phyloP scores from a whole-genome alignment of 2,888 invertebrate genomes.

The Leptinotarsa juncta region DNA sequence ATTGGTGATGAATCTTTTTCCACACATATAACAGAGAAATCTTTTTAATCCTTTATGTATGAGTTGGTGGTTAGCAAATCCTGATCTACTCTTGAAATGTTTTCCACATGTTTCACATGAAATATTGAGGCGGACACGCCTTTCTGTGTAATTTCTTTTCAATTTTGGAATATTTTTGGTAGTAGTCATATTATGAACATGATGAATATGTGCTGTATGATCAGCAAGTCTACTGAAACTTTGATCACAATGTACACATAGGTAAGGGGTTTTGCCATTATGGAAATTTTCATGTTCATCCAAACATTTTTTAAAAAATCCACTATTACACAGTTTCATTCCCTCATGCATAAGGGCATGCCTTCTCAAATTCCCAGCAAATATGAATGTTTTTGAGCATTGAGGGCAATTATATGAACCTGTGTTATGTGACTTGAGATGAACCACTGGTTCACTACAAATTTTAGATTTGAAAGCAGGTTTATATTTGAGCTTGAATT shows the following conservation, averaged over 20 bases:
- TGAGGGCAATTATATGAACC: conserved; percentile 21
- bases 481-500: conserved; percentile 26
- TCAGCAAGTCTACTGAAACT: conserved; percentile 45
- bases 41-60: conserved; percentile 49
- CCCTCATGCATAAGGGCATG: conserved; percentile 25
- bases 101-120: conserved; percentile 47
- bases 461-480: conserved; percentile 40
- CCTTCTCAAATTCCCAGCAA: conserved; percentile 26
- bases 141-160: conserved; percentile 49
- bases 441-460: conserved; percentile 25
- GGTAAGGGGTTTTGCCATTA: conserved; percentile 46
- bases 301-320: conserved; percentile 39
- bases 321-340: conserved; percentile 43
- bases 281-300: conserved; percentile 49
- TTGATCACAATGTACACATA: conserved; percentile 47
- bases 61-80: conserved; percentile 48
- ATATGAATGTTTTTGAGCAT: conserved; percentile 25
- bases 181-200: conserved; percentile 23
- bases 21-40: conserved; percentile 48
- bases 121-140: conserved; percentile 46
- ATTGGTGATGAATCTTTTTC: conserved; percentile 49
- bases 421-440: conserved; percentile 29
- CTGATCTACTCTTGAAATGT: conserved; percentile 49
- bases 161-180: conserved; percentile 34
- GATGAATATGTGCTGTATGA: conserved; percentile 46